Conservation (phyloP, 2,797 vertebrate genomes). For the Gymnoscopelus braueri region DNA sequence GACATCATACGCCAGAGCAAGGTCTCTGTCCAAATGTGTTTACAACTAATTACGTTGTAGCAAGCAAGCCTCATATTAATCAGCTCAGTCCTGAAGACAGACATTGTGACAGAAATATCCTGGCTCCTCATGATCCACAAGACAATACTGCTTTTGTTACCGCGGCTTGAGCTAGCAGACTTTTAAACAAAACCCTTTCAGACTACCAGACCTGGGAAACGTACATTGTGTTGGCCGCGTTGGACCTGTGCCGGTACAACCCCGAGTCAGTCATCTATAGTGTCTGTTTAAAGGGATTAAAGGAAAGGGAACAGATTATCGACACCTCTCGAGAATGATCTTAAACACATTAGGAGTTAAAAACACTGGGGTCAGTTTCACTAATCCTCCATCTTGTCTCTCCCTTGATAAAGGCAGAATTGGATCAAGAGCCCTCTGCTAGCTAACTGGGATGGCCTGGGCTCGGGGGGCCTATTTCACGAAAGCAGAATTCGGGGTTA, state of each 20-base stretch:
- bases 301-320: slow-evolving; percentile 55
- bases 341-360: slow-evolving; percentile 47
- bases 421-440: slow-evolving; percentile 31
- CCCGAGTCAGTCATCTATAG: slow-evolving; percentile 5
- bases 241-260: slow-evolving; percentile 16
- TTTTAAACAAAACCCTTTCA: slow-evolving; percentile 36
- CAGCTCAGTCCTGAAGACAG: slow-evolving; percentile 42
- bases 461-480: no score
- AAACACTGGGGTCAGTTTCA: slow-evolving; percentile 40
- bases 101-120: slow-evolving; percentile 54
- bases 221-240: neutral
- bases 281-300: slow-evolving; percentile 61
- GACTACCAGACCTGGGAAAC: slow-evolving; percentile 22
- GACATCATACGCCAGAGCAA: slow-evolving; percentile 44
- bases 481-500: no score
- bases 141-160: slow-evolving; percentile 53
- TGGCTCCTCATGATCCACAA: slow-evolving; percentile 47
- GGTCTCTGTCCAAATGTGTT: slow-evolving; percentile 65
- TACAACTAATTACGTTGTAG: slow-evolving; percentile 57
- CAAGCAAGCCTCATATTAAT: slow-evolving; percentile 34
- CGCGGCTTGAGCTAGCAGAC: slow-evolving; percentile 25
- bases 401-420: slow-evolving; percentile 40
- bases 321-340: slow-evolving; percentile 46
- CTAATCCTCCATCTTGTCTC: slow-evolving; percentile 48
- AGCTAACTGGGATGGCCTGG: neutral